Conservation (phyloP, 1,140 invertebrate species). For the Camponotus floridanus region DNA sequence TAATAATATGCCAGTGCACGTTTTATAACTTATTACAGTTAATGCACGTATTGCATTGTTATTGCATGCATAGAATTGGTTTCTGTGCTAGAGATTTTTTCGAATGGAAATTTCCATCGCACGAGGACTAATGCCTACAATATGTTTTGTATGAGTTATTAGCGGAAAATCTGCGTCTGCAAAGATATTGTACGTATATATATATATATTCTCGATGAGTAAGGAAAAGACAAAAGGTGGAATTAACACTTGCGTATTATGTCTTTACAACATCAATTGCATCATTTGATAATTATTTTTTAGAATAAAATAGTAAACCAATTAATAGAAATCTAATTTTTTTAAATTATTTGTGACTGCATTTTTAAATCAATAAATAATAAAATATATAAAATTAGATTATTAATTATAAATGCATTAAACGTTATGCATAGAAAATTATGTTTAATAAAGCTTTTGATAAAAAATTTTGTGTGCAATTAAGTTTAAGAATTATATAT, state of each 20-base stretch:
- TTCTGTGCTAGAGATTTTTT: slow-evolving; percentile 78
- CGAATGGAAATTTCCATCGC: slow-evolving; percentile 81
- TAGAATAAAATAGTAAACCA: background rate
- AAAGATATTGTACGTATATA: slow-evolving; percentile 41
- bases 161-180: slow-evolving; percentile 69
- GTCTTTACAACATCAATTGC: too few relatives aligned
- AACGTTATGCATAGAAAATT: background rate
- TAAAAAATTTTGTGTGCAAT: background rate
- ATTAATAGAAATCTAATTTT: background rate
- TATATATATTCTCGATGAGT: background rate
- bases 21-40: too few relatives aligned
- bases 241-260: background rate
- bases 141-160: slow-evolving; percentile 75
- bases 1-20: background rate
- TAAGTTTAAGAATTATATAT: background rate
- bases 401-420: background rate
- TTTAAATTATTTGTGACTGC: background rate
- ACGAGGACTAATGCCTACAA: slow-evolving; percentile 56
- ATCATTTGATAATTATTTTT: background rate
- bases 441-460: background rate
- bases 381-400: background rate
- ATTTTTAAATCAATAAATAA: background rate
- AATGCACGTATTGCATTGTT: background rate
- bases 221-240: slow-evolving; percentile 13
- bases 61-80: slow-evolving; percentile 51